Base-by-base conservation (phyloP, 92 coral and sea anemone genomes). In the Epizoanthus stellaris region DNA sequence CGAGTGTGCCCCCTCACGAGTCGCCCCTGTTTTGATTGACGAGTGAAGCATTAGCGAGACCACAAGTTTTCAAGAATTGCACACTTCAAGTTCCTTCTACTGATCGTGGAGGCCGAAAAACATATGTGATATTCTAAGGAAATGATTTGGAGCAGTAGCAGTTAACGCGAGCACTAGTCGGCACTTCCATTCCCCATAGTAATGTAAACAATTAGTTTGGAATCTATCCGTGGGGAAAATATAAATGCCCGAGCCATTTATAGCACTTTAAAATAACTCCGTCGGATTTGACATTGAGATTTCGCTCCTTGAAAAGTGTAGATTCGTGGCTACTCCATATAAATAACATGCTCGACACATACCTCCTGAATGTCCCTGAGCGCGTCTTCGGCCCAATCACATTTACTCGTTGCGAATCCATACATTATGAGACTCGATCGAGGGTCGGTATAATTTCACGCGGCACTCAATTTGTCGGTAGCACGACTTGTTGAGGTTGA, bases 351-450 rank as follows among this genome's bases (percentile, higher is more conserved):
- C 13, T 86, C 56, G 52, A 8, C 66, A n/a, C 82, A 71, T 75
- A 93, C 96, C 96, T 93, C 90, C 30, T 82, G 87, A 69, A 93
- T 91, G 75, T 93, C 94, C 74, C 89, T 91, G 56, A 91, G 91
- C 17, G 82, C 85, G 65, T 91, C 93, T 47, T 84, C 87, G 14
- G 96, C 96, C 94, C 92, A 93, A 82, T 63, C 49, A 25, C 80
- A 82, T 70, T 88, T 79, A 49, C 42, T 76, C 23, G 85, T 58
- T 85, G 70, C 19, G 19, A 76, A 82, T 49, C 59, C 85, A 77
- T 69, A 81, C 93, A 90, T 90, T 54, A 73, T 86, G 30, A 40
- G 47, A 61, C 19, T 45, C 36, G 53, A 52, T 52, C 38, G 60
- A 59, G 75, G 15, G 52, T 73, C 73, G 77, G 39, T 30, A n/a